Evolutionary conservation across 2,113 vertebrate genomes (phyloP).

Genomic region (Pagrus major): DNA sequence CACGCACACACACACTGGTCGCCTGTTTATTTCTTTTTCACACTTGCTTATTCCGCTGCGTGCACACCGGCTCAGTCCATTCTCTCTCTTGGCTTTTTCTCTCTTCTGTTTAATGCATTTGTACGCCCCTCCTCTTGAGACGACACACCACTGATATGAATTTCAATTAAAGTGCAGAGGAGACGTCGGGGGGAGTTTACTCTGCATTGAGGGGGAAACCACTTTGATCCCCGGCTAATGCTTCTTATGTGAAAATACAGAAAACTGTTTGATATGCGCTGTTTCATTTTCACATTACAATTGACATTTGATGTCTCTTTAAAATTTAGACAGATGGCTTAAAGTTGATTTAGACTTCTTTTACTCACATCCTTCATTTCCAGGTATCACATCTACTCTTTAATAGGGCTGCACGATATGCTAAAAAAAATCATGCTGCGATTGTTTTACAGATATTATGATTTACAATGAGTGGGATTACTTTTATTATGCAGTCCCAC

Average conservation of each 20-base stretch:
- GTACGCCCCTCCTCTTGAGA: constrained; percentile 1
- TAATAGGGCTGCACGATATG: no score
- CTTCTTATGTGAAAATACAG: background rate
- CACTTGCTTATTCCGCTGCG: constrained; percentile 11
- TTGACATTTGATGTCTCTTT: background rate
- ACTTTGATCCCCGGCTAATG: background rate
- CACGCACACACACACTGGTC: background rate
- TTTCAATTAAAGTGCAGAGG: constrained; percentile 57
- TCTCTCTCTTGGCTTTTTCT: background rate
- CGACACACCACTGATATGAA: constrained; percentile 27
- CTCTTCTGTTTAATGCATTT: constrained; percentile 4
- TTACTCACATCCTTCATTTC: no score
- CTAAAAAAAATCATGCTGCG: no score
- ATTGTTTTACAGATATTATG: no score
- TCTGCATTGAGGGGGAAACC: constrained; percentile 7
- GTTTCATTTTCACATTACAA: background rate
- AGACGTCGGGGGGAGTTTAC: constrained; percentile 25
- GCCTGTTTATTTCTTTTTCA: constrained; percentile 8
- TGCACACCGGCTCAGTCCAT: background rate
- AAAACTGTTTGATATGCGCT: background rate
- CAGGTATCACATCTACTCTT: no score
- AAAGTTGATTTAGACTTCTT: no score
- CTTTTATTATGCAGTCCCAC: no score
- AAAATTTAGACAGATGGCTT: background rate
- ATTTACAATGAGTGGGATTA: no score